Evolutionary conservation across 2,113 vertebrate genomes (phyloP).

Genomic region (Barnardius zonarius): DNA sequence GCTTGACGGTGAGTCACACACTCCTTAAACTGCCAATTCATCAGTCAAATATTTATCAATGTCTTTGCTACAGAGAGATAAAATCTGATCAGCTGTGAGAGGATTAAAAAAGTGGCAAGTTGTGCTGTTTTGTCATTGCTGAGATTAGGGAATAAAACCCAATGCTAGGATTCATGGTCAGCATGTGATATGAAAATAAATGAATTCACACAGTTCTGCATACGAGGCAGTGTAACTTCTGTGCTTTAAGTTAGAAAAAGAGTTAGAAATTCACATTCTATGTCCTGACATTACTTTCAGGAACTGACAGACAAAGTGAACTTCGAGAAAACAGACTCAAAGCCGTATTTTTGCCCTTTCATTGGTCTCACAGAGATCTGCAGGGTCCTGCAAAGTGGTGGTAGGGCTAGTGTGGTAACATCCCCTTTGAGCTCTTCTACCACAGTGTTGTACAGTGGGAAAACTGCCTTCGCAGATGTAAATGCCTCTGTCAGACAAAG

Average conservation of each 20-base stretch:
- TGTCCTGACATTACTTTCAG: background rate
- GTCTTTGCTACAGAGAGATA: background rate
- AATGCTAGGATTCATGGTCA: background rate
- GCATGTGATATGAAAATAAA: background rate
- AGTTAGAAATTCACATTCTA: background rate
- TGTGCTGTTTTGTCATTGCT: background rate
- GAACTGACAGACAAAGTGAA: background rate
- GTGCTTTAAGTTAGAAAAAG: background rate
- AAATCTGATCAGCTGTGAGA: background rate
- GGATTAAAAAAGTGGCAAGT: background rate
- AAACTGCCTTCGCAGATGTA: background rate
- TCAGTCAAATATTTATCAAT: conserved; percentile 22
- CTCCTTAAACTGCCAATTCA: conserved; percentile 9
- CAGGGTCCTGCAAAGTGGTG: background rate
- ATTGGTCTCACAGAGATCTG: background rate
- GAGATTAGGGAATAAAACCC: background rate
- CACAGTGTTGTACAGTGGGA: background rate
- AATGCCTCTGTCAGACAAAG: background rate
- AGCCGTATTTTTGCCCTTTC: background rate
- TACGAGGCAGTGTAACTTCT: background rate
- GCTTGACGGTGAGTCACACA: conserved; percentile 13
- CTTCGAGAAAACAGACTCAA: background rate
- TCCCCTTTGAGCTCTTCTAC: background rate
- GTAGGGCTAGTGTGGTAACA: background rate
- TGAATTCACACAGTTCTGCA: background rate